A percentile compares a stretch with the other conserved stretches of the same genome.
These are phyloP conservation scores for Pempheris klunzingeri DNA, from an alignment of 2,797 vertebrate genomes.

Conservation along the genomic window DNA sequence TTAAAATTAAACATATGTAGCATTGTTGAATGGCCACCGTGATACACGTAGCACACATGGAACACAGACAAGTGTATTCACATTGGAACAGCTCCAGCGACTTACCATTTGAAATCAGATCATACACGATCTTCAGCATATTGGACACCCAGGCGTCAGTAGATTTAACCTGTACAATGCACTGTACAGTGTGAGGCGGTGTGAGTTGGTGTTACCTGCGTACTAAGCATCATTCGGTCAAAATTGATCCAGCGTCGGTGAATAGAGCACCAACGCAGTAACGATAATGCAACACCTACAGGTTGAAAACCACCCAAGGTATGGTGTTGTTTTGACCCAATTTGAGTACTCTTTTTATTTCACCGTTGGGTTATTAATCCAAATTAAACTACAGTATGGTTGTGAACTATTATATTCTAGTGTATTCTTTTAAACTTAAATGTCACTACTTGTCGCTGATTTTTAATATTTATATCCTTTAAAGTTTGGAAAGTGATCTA, in stretches of 20 bases:
- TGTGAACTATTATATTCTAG: too few species aligned
- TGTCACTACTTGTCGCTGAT: too few species aligned
- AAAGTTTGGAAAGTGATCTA: too few species aligned
- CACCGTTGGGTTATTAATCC: too few species aligned
- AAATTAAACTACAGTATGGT: too few species aligned
- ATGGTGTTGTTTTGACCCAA: too few species aligned
- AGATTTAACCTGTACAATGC: constrained; percentile 54
- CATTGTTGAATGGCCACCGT: constrained; percentile 79
- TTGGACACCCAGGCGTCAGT: constrained; percentile 56
- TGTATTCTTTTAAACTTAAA: too few species aligned
- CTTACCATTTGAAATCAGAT: constrained; percentile 85
- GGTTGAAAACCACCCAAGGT: too few species aligned
- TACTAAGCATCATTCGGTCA: not conserved
- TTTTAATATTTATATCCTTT: too few species aligned
- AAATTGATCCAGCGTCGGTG: not conserved
- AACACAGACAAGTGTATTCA: constrained; percentile 82
- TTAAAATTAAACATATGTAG: constrained; percentile 67
- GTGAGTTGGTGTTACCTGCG: constrained; percentile 44
- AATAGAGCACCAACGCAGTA: not conserved
- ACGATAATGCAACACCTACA: too few species aligned
- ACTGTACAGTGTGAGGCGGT: constrained; percentile 47
- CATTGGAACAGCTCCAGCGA: constrained; percentile 71
- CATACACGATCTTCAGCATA: constrained; percentile 72
- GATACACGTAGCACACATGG: constrained; percentile 84
- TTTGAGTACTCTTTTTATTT: too few species aligned